Base-by-base conservation (phyloP, 2,888 invertebrate genomes). In the Thymelicus lineola region DNA sequence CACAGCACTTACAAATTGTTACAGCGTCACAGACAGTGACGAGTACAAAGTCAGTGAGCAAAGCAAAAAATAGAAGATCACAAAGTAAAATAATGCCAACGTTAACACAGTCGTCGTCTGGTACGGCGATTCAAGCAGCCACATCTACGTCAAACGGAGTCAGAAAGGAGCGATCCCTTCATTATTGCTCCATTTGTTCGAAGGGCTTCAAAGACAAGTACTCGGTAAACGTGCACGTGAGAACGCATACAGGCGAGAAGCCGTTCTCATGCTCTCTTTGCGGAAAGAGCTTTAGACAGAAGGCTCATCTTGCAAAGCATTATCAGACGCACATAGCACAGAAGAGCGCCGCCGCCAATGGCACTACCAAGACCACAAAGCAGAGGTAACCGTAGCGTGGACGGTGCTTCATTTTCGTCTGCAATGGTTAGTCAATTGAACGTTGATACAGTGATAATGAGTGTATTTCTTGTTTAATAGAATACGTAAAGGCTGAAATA, bases 201-300 rank as follows among this genome's bases (percentile, higher is more conserved):
- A 98, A 98, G 86, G 98, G 98, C 6, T 98, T 98, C 90, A 98
- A 98, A 89, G 98, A 98, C 89, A 98, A 98, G 88, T 99, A 99
- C 95, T 97, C 99, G 73, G 98, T 99, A 69, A 99, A 99, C 87
- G 99, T 99, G 60, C 99, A 99, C 89, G 98, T 99, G 78, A 95
- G 99, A 79, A 99, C 99, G 36, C 99, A 99, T 86, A 99, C 99
- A 0, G 99, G 99, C 0, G 99, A 99, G 89, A 99, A 99, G 84
- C 99, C 99, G 0, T 99, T 99, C 89, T 96, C 97, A 46, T 99
- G 99, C 87, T 97, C 97, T 17, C 95, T 98, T 70, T 99, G 99
- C 87, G 98, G 98, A 75, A 98, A 98, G 88, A 97, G 97, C 82
- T 98, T 98, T 91, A 95, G 98, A 62, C 98, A 98, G 87, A 98